phyloP scores from a whole-genome alignment of 1,140 invertebrate species.

The Drusus annulatus region DNA sequence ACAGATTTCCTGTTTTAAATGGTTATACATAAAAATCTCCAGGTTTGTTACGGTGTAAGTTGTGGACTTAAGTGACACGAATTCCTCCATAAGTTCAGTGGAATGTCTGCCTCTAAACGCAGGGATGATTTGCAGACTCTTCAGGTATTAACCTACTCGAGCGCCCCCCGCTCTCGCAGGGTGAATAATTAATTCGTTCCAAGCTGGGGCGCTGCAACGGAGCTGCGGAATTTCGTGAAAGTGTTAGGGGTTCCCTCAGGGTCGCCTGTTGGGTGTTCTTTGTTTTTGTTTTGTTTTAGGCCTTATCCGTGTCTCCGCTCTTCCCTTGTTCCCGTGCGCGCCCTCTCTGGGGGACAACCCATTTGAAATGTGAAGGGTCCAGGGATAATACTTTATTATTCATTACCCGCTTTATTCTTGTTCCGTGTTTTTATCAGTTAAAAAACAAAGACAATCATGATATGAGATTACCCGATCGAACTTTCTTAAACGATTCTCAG shows the following conservation, averaged over 20 bases:
- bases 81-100: neutral
- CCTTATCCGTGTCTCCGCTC: neutral
- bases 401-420: neutral
- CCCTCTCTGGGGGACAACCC: neutral
- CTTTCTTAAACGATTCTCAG: no score
- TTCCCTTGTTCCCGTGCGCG: neutral
- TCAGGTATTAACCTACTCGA: constrained; percentile 8
- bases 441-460: no score
- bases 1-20: neutral
- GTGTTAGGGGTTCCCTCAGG: neutral
- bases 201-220: neutral
- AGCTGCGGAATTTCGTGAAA: constrained; percentile 3
- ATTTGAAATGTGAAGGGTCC: neutral
- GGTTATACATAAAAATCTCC: neutral
- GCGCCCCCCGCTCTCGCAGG: neutral
- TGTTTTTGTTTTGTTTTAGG: constrained; percentile 2
- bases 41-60: neutral
- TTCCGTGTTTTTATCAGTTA: no score
- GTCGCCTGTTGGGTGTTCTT: neutral
- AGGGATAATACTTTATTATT: neutral
- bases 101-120: neutral
- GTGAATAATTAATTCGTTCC: constrained; percentile 30
- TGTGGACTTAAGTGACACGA: neutral
- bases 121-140: constrained; percentile 9
- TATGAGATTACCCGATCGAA: no score